These are phyloP conservation scores for Sphinx pinastri DNA, from an alignment of 2,888 invertebrate species.

Conservation along the genomic window DNA sequence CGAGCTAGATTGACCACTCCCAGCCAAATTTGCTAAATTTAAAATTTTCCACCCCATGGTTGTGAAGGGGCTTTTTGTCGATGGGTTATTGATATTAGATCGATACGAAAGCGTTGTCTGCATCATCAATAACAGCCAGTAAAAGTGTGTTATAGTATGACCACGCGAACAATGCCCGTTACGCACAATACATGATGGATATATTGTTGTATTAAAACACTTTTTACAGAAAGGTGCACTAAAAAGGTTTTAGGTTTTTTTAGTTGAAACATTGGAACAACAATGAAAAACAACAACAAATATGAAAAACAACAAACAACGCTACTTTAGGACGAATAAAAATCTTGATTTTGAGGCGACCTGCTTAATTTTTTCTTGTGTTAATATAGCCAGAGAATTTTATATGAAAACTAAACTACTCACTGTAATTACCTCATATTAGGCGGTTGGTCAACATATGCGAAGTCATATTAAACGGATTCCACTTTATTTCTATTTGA, in stretches of 20 bases:
- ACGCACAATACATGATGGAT: conserved; percentile 49
- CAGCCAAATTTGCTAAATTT: conserved; percentile 70
- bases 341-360: too few relatives aligned
- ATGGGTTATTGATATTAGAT: conserved; percentile 79
- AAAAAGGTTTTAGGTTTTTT: not conserved
- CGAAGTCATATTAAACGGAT: too few relatives aligned
- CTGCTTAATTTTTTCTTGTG: too few relatives aligned
- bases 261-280: too few relatives aligned
- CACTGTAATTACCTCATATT: too few relatives aligned
- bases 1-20: conserved; percentile 25
- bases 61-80: conserved; percentile 71
- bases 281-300: too few relatives aligned
- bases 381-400: too few relatives aligned
- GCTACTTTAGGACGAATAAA: too few relatives aligned
- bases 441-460: too few relatives aligned
- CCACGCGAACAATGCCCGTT: conserved; percentile 58
- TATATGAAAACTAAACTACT: too few relatives aligned
- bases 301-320: too few relatives aligned
- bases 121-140: conserved; percentile 67
- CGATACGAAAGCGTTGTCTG: conserved; percentile 68
- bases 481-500: too few relatives aligned
- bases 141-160: conserved; percentile 49
- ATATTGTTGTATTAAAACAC: conserved; percentile 41
- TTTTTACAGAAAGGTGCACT: conserved; percentile 17
- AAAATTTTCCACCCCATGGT: conserved; percentile 69